Base-by-base conservation (phyloP, 2,888 invertebrate species). In the Galerucella pusilla region DNA sequence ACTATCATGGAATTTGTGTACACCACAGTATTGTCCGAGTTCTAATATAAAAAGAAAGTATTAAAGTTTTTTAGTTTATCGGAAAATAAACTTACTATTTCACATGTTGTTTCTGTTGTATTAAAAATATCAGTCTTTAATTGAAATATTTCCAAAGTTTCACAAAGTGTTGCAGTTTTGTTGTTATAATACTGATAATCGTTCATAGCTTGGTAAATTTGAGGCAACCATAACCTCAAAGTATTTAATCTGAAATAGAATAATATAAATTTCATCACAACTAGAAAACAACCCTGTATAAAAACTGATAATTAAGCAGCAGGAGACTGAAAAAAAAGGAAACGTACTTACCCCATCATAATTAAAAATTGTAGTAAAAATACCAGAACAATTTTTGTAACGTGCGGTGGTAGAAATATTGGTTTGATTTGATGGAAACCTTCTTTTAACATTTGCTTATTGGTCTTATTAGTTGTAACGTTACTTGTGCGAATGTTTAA, bases 141-240 rank as follows among this genome's bases (percentile, higher is more conserved):
- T 78, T 78, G 80, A 59, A 82, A 80, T 65, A 42, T 94, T 93
- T 83, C 81, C 74, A 87, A 79, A 87, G 89, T 88, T 63, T 87
- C 86, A 80, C 90, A 89, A 73, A 90, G 85, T 73, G 85, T 87
- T 25, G 88, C 86, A 5, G 85, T 82, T 71, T 85, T 83, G 12
- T 82, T 80, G 72, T 85, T 83, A 70, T 86, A 80, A 42, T 79
- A 75, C 42, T 85, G 80, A 76, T 87, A 87, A 75, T 88, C 87
- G 76, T 86, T 86, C 68, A 93, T 92, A 85, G 94, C 93, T 71
- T 94, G 92, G 79, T 96, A 96, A 20, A 97, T 89, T 85, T 96
- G 95, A 0, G 96, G 96, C 80, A 96, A 90, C 96, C 96, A 97
- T 49, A 96, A 90, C 16, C 96, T 92, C 57, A 96, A 88, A 0